phyloP scores from a whole-genome alignment of 2,113 vertebrate genomes.

The Cervus canadensis region DNA sequence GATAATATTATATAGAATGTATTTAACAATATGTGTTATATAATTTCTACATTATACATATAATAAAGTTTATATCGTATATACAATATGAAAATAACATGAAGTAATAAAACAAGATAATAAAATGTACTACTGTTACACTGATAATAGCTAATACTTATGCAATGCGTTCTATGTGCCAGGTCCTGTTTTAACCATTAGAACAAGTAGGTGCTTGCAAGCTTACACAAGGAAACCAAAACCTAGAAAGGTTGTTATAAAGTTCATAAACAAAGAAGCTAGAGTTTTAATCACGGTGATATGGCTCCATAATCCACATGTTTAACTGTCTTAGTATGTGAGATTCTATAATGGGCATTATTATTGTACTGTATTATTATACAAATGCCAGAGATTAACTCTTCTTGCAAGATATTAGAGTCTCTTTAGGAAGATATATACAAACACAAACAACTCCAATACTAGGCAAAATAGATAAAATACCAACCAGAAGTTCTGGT shows the following conservation, averaged over 20 bases:
- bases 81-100: background rate
- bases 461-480: background rate
- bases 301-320: background rate
- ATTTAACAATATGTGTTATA: background rate
- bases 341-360: background rate
- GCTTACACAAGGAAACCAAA: background rate
- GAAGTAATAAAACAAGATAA: background rate
- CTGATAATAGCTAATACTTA: background rate
- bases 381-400: background rate
- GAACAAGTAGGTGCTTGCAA: background rate
- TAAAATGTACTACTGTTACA: background rate
- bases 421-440: background rate
- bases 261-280: background rate
- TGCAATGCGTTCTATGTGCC: background rate
- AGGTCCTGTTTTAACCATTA: background rate
- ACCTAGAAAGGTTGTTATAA: background rate
- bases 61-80: background rate
- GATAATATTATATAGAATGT: background rate
- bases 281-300: background rate
- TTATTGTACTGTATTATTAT: background rate
- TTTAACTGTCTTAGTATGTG: background rate
- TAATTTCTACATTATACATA: background rate
- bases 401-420: background rate
- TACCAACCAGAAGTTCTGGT: background rate
- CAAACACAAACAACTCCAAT: background rate